Base-by-base conservation (phyloP, 1,140 invertebrate species). In the Cheumatopsyche charites region DNA sequence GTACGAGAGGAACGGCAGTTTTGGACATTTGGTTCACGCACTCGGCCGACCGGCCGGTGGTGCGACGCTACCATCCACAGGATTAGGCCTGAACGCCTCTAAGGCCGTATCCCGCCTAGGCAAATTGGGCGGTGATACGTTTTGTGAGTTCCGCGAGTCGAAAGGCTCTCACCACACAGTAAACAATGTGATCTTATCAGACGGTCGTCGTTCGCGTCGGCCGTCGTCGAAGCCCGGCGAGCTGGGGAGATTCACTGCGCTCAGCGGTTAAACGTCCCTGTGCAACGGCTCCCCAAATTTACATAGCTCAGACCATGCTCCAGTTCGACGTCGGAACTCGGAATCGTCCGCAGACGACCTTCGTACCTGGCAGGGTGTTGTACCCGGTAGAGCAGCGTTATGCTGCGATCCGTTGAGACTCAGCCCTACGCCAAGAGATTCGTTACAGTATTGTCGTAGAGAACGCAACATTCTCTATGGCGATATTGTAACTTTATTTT, bases 81-180 rank as follows among this genome's bases (percentile, higher is more conserved):
- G 88, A 91, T 91, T 90, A 91, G 88, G 87, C 87, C 89, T 92
- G 90, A 91, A 91, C 88, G 89, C 90, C 89, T 92, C 89, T 91
- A 91, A 90, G 89, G 86, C 86, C 85, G 88, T 87, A 90, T 87
- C 87, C 87, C 82, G 82, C 82, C 88, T 88, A 87, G 86, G 82
- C 82, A 82, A 80, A 84, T 85, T 80, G 80, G 80, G 82, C 82
- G 82, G 82, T 81, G 82, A 84, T 84, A 82, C 81, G n/a, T n/a
- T n/a, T n/a, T 80, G 79, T 80, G 83, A 83, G 83, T 80, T 79
- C 81, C 78, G 79, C 82, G 82, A 81, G 83, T 83, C 82, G 83
- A 81, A 81, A 86, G 84, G 82, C 72, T 72, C 82, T 85, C n/a
- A n/a, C n/a, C n/a, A n/a, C n/a, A n/a, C n/a, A n/a, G n/a, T n/a